These are phyloP conservation scores for Drosophila hamatofila DNA, from an alignment of 2,888 invertebrate species.

Conservation along the genomic window DNA sequence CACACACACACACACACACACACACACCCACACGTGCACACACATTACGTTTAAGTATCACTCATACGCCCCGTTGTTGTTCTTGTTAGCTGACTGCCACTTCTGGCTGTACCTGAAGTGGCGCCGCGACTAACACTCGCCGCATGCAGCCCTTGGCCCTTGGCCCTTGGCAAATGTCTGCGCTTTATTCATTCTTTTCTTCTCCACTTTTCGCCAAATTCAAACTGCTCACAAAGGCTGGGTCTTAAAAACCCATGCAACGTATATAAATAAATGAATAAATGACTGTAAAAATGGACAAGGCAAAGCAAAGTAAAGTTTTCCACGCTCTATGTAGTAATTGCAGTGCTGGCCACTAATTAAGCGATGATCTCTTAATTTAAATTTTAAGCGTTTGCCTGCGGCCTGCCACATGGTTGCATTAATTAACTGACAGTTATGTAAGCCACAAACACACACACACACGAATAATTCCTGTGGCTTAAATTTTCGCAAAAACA, in stretches of 20 bases:
- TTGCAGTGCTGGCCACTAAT: slow-evolving; percentile 56
- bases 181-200: slow-evolving; percentile 26
- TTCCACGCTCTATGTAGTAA: slow-evolving; percentile 20
- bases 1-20: slow-evolving; percentile 22
- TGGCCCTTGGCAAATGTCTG: slow-evolving; percentile 55
- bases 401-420: slow-evolving; percentile 7
- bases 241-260: background rate
- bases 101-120: slow-evolving; percentile 55
- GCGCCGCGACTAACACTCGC: slow-evolving; percentile 38
- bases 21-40: slow-evolving; percentile 26
- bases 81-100: slow-evolving; percentile 42
- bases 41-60: slow-evolving; percentile 67
- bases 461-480: slow-evolving; percentile 22
- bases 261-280: slow-evolving; percentile 17
- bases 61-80: slow-evolving; percentile 70
- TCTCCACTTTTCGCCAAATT: slow-evolving; percentile 45
- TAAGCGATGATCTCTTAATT: slow-evolving; percentile 52
- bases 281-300: slow-evolving; percentile 27
- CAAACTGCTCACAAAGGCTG: slow-evolving; percentile 42
- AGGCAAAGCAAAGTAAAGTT: background rate
- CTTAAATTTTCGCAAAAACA: background rate
- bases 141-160: slow-evolving; percentile 34
- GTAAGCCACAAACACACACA: slow-evolving; percentile 9
- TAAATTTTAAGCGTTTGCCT: slow-evolving; percentile 27
- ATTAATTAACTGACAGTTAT: slow-evolving; percentile 45